Conservation (phyloP, 1,140 invertebrate species). For the Hylaeus anthracinus region DNA sequence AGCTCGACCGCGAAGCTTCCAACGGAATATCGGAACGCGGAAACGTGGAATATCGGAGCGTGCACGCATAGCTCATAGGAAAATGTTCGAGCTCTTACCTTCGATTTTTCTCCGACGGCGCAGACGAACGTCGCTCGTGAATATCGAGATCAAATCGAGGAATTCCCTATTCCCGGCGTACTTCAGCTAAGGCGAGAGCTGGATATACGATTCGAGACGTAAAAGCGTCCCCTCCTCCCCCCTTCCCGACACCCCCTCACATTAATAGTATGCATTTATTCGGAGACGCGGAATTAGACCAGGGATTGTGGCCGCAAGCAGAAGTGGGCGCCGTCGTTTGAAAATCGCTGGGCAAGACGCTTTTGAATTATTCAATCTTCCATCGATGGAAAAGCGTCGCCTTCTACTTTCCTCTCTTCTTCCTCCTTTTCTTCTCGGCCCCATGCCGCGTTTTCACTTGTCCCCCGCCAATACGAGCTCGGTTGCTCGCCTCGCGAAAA, state of each 20-base stretch:
- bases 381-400: slow-evolving; percentile 65
- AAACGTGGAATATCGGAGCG: slow-evolving; percentile 28
- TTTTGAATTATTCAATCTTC: slow-evolving; percentile 74
- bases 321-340: slow-evolving; percentile 67
- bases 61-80: slow-evolving; percentile 31
- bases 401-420: slow-evolving; percentile 49
- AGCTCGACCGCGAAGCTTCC: neutral
- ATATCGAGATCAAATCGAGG: slow-evolving; percentile 59
- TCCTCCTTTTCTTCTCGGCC: neutral
- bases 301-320: slow-evolving; percentile 66
- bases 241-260: slow-evolving; percentile 11
- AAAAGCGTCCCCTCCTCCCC: slow-evolving; percentile 51
- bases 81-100: slow-evolving; percentile 16
- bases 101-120: slow-evolving; percentile 38
- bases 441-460: neutral
- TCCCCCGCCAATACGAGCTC: slow-evolving; percentile 2
- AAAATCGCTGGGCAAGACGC: slow-evolving; percentile 72
- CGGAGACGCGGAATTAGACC: slow-evolving; percentile 70
- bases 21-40: slow-evolving; percentile 22
- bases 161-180: slow-evolving; percentile 42
- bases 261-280: slow-evolving; percentile 75
- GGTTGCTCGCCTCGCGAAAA: slow-evolving; percentile 38
- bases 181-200: slow-evolving; percentile 35
- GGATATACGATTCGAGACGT: slow-evolving; percentile 56
- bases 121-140: slow-evolving; percentile 36